A percentile compares a stretch with the other conserved stretches of the same genome.
These are phyloP conservation scores for Perodicticus potto DNA, from an alignment of 2,797 vertebrate genomes.

Conservation along the genomic window DNA sequence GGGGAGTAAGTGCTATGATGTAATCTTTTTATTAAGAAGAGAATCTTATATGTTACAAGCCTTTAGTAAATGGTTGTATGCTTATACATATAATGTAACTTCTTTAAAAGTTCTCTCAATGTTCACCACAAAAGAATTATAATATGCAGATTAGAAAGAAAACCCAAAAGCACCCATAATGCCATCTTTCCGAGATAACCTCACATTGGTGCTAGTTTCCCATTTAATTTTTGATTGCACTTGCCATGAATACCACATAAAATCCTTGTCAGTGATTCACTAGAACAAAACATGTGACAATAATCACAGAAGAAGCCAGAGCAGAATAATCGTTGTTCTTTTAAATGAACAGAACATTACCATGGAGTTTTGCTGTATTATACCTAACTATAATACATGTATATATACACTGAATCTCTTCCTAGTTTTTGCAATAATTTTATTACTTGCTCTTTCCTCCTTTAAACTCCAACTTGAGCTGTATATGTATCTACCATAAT, in stretches of 20 bases:
- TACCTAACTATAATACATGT: neutral
- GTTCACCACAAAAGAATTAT: neutral
- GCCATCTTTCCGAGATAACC: neutral
- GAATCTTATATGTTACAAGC: neutral
- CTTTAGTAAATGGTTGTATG: neutral
- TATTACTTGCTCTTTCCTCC: neutral
- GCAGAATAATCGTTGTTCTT: neutral
- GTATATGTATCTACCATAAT: neutral
- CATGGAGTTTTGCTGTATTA: neutral
- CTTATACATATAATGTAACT: neutral
- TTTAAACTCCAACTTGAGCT: conserved; percentile 1
- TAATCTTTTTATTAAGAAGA: neutral
- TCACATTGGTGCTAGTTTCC: conserved; percentile 27
- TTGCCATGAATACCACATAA: neutral
- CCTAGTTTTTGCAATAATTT: neutral
- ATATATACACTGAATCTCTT: neutral
- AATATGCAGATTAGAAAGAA: neutral
- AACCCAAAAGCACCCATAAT: neutral
- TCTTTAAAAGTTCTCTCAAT: conserved; percentile 29
- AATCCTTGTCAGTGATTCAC: neutral
- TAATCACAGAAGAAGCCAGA: neutral
- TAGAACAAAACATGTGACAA: neutral
- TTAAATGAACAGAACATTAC: neutral
- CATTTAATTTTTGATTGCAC: conserved; percentile 12
- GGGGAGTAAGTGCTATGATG: neutral